Evolutionary conservation across 23 tunicate species (phyloP).

Genomic region (Trididemnum miniatum): DNA sequence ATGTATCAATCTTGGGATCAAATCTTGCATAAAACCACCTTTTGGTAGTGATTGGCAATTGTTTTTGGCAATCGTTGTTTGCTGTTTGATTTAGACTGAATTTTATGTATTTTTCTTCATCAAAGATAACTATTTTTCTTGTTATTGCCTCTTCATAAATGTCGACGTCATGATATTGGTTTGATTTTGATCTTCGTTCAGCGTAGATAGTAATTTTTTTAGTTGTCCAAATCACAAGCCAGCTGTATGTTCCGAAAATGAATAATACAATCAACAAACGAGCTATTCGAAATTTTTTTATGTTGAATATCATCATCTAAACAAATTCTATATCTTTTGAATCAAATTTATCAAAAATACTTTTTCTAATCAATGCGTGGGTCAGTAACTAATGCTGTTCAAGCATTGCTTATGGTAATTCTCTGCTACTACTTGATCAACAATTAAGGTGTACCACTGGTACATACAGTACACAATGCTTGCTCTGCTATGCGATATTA

Average conservation of each 20-base stretch:
- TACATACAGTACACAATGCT: no score
- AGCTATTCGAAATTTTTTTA: constrained; percentile 21
- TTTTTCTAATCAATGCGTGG: no score
- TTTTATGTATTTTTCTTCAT: no score
- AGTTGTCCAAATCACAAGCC: constrained; percentile 46
- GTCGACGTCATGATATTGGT: not conserved
- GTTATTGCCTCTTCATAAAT: not conserved
- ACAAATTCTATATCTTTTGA: not conserved
- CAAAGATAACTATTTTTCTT: not conserved
- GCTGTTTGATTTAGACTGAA: not conserved
- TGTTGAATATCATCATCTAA: constrained; percentile 2
- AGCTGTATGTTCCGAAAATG: constrained; percentile 22
- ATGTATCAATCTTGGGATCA: constrained; percentile 38
- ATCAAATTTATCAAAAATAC: no score
- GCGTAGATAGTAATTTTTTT: not conserved
- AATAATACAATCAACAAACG: constrained; percentile 22
- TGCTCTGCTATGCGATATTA: no score
- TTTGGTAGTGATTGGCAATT: not conserved
- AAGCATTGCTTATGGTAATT: no score
- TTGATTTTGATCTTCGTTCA: not conserved
- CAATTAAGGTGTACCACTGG: no score
- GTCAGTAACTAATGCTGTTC: no score
- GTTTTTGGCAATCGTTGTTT: not conserved
- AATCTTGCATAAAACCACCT: constrained; percentile 37
- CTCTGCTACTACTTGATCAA: no score